Conservation (phyloP, 1,140 invertebrate species). For the Drosophila guanche region DNA sequence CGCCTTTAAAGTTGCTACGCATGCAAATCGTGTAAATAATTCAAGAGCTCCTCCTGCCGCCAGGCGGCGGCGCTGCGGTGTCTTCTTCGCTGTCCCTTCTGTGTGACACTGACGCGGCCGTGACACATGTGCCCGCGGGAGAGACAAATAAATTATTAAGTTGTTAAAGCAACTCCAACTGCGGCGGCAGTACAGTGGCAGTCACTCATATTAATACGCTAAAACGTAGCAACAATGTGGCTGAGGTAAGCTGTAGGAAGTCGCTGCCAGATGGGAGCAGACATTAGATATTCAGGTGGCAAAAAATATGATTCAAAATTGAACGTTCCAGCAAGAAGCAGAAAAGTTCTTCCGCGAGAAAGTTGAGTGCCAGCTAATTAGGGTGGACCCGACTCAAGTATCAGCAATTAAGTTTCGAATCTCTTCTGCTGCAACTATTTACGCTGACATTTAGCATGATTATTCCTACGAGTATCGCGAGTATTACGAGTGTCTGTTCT, state of each 20-base stretch:
- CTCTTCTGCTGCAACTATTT: slow-evolving; percentile 3
- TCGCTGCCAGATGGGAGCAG: slow-evolving; percentile 27
- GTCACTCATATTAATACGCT: slow-evolving; percentile 63
- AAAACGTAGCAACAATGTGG: slow-evolving; percentile 51
- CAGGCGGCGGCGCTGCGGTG: neutral
- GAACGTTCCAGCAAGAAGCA: no score
- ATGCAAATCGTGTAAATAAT: slow-evolving; percentile 79
- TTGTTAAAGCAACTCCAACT: slow-evolving; percentile 63
- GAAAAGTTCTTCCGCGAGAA: no score
- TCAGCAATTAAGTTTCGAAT: no score
- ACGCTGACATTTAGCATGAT: neutral
- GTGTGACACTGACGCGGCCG: slow-evolving; percentile 38
- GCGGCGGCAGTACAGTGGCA: slow-evolving; percentile 38
- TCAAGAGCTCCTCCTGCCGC: slow-evolving; percentile 41
- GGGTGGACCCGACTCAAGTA: no score
- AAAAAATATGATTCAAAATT: neutral
- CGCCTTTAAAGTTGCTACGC: slow-evolving; percentile 68
- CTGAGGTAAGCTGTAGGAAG: slow-evolving; percentile 22
- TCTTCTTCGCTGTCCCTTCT: slow-evolving; percentile 12
- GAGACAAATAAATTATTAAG: slow-evolving; percentile 74
- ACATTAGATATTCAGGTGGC: neutral
- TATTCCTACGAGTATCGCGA: no score
- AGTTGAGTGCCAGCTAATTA: neutral
- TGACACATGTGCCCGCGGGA: slow-evolving; percentile 63
- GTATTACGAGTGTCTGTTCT: slow-evolving; percentile 12